phyloP scores from a whole-genome alignment of 1,140 invertebrate species.

The Cyclina sinensis region DNA sequence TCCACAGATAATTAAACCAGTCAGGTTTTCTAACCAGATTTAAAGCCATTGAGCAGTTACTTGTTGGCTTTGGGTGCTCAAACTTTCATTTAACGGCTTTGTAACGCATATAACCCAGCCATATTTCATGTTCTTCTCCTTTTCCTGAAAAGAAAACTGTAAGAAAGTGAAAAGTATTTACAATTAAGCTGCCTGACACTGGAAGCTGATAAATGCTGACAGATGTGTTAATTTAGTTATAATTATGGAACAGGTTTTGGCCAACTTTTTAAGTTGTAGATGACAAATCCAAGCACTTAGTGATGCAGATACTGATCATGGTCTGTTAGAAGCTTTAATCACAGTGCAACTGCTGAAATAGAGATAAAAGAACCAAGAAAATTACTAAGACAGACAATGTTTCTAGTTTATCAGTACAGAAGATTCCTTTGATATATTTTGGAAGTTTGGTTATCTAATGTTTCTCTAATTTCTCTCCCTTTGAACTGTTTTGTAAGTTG shows the following conservation, averaged over 20 bases:
- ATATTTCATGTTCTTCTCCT: too few species aligned
- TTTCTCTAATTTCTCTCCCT: constrained; percentile 22
- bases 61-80: too few species aligned
- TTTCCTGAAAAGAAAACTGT: too few species aligned
- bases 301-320: not conserved
- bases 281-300: not conserved
- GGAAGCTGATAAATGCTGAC: too few species aligned
- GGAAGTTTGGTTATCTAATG: not conserved
- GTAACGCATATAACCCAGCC: too few species aligned
- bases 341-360: not conserved
- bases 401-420: not conserved
- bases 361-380: not conserved
- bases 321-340: constrained; percentile 13
- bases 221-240: too few species aligned
- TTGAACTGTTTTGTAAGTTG: constrained; percentile 1
- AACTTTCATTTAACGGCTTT: too few species aligned
- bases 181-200: not conserved
- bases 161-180: too few species aligned
- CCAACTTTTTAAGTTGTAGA: not conserved
- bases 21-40: not conserved
- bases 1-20: not conserved
- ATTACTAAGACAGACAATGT: not conserved
- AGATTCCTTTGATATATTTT: not conserved
- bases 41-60: too few species aligned
- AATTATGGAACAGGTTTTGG: too few species aligned